These are phyloP conservation scores for Porites australiensis DNA, from an alignment of 64 coral and sea anemone genomes.

Conservation along the genomic window DNA sequence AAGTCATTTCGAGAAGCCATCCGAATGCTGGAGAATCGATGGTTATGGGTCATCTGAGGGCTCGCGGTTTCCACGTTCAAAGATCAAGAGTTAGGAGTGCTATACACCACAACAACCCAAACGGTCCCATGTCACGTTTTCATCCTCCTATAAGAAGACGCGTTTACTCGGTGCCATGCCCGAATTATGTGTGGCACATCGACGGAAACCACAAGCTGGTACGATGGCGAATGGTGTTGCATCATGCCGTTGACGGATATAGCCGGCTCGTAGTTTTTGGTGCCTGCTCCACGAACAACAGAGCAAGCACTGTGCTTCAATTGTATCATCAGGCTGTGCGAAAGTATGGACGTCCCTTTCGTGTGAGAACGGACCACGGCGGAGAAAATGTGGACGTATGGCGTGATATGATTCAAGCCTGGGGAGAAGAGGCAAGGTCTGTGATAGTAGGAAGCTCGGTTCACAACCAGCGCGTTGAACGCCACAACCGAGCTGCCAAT, in stretches of 20 bases:
- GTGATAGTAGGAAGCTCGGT: slow-evolving; percentile 62
- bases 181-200: not conserved
- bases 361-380: slow-evolving; percentile 67
- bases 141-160: not conserved
- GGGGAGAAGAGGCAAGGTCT: slow-evolving; percentile 10
- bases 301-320: slow-evolving; percentile 8
- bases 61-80: not conserved
- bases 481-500: slow-evolving; percentile 55
- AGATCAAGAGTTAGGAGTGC: slow-evolving; percentile 6
- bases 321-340: slow-evolving; percentile 23
- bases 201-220: slow-evolving; percentile 57
- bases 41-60: not conserved
- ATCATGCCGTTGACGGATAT: slow-evolving; percentile 40
- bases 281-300: slow-evolving; percentile 7
- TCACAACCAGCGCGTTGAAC: slow-evolving; percentile 75
- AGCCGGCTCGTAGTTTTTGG: slow-evolving; percentile 26
- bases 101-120: slow-evolving; percentile 12
- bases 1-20: not conserved
- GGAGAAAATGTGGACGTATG: slow-evolving; percentile 64
- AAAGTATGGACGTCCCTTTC: slow-evolving; percentile 37
- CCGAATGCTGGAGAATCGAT: slow-evolving; percentile 1
- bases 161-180: too few relatives aligned
- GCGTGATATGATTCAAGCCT: slow-evolving; percentile 53
- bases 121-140: not conserved
- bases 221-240: slow-evolving; percentile 41